A percentile compares a stretch with the other conserved stretches of the same genome.
Conservation (phyloP, 2,888 invertebrate species). For the Scotopteryx bipunctaria region DNA sequence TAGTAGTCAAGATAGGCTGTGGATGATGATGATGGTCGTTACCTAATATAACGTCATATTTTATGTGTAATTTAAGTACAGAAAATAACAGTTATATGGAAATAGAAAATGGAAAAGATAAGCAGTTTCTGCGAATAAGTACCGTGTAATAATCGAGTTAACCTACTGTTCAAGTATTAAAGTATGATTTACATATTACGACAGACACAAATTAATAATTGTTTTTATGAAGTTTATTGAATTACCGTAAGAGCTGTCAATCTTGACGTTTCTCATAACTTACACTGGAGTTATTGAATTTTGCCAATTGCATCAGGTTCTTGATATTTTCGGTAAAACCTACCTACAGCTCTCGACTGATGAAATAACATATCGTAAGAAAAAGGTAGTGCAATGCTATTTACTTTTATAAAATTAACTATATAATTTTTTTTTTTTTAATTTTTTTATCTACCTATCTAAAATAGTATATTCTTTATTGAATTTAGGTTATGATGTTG, state of each 20-base stretch:
- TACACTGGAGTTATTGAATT: background rate
- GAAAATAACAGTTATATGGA: background rate
- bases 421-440: no score
- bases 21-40: no score
- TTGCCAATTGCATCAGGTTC: background rate
- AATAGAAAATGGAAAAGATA: background rate
- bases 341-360: background rate
- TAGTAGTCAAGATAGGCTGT: no score
- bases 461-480: no score
- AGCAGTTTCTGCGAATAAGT: conserved; percentile 1
- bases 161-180: background rate
- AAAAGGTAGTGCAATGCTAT: no score
- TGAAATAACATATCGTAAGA: background rate
- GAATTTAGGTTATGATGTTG: no score
- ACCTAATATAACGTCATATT: no score
- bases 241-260: conserved; percentile 9
- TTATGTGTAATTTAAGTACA: no score
- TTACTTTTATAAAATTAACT: no score
- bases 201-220: conserved; percentile 2
- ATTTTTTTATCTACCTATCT: no score
- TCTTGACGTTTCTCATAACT: conserved; percentile 5
- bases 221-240: conserved; percentile 6
- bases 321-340: background rate
- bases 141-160: background rate
- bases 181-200: background rate